A percentile compares a stretch with the other conserved stretches of the same genome.
Evolutionary conservation across 1,140 invertebrate genomes (phyloP).

Genomic region (Phthorimaea operculella): DNA sequence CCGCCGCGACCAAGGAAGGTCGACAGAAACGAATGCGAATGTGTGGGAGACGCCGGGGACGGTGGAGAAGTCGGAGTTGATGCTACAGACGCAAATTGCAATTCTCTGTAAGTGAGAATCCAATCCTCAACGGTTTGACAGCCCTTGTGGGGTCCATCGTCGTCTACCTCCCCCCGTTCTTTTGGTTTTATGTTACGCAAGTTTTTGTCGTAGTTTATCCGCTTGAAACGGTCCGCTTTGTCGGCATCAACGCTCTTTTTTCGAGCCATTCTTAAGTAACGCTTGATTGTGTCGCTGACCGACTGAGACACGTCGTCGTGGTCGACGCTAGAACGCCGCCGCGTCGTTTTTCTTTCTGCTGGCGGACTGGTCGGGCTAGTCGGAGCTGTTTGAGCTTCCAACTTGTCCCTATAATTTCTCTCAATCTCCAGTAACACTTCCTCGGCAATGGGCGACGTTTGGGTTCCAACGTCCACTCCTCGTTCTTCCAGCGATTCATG

Average conservation of each 20-base stretch:
- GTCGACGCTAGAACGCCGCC: slow-evolving; percentile 78
- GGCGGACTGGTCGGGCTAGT: slow-evolving; percentile 47
- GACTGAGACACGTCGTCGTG: slow-evolving; percentile 87
- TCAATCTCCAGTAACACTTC: slow-evolving; percentile 65
- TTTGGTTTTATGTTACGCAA: slow-evolving; percentile 85
- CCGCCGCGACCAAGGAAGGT: slow-evolving; percentile 71
- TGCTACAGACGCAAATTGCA: slow-evolving; percentile 60
- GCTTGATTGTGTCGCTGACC: slow-evolving; percentile 85
- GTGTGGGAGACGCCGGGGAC: slow-evolving; percentile 67
- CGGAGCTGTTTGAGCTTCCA: slow-evolving; percentile 40
- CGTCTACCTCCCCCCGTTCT: slow-evolving; percentile 76
- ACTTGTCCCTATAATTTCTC: slow-evolving; percentile 43
- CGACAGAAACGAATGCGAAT: slow-evolving; percentile 74
- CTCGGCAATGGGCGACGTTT: slow-evolving; percentile 72
- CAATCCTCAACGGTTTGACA: slow-evolving; percentile 80
- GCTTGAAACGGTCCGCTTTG: slow-evolving; percentile 83
- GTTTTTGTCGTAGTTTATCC: slow-evolving; percentile 89
- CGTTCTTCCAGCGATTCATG: slow-evolving; percentile 69
- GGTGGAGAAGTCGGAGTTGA: slow-evolving; percentile 58
- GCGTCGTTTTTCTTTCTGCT: slow-evolving; percentile 49
- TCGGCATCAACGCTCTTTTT: slow-evolving; percentile 86
- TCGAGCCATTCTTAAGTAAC: slow-evolving; percentile 84
- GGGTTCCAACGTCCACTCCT: slow-evolving; percentile 67
- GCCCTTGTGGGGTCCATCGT: slow-evolving; percentile 78
- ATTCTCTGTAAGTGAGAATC: slow-evolving; percentile 66